These are phyloP conservation scores for Napeogenes inachia DNA, from an alignment of 2,888 invertebrate genomes.

Conservation along the genomic window DNA sequence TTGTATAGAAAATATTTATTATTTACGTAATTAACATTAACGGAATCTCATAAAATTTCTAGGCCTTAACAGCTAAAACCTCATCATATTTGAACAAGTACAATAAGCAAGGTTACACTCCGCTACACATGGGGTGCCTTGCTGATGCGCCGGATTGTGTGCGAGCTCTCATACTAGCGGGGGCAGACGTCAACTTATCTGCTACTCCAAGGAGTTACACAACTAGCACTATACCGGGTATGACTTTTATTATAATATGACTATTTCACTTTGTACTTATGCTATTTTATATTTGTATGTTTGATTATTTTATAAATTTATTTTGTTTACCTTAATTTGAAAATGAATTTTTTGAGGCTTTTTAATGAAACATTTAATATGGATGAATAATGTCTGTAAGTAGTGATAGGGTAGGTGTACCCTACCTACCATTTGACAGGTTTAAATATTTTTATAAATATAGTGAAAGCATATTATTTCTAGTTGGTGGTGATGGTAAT, in stretches of 20 bases:
- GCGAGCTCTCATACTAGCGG: conserved; percentile 87
- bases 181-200: conserved; percentile 90
- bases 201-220: conserved; percentile 66
- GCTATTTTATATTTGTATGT: no score
- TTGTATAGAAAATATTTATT: no score
- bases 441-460: background rate
- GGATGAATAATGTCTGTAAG: no score
- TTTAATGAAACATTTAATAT: no score
- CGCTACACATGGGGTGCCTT: conserved; percentile 89
- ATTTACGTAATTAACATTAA: background rate
- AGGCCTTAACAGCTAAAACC: conserved; percentile 64
- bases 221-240: conserved; percentile 55
- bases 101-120: conserved; percentile 89
- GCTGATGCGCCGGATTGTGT: conserved; percentile 93
- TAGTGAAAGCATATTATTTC: background rate
- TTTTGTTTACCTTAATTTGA: no score
- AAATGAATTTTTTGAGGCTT: no score
- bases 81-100: conserved; percentile 78
- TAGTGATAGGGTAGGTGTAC: no score
- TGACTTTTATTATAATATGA: background rate
- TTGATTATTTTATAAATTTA: no score
- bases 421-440: background rate
- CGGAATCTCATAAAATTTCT: conserved; percentile 5
- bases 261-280: no score
- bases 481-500: background rate